These are phyloP conservation scores for Chironomus riparius DNA, from an alignment of 2,888 invertebrate genomes.

Conservation along the genomic window DNA sequence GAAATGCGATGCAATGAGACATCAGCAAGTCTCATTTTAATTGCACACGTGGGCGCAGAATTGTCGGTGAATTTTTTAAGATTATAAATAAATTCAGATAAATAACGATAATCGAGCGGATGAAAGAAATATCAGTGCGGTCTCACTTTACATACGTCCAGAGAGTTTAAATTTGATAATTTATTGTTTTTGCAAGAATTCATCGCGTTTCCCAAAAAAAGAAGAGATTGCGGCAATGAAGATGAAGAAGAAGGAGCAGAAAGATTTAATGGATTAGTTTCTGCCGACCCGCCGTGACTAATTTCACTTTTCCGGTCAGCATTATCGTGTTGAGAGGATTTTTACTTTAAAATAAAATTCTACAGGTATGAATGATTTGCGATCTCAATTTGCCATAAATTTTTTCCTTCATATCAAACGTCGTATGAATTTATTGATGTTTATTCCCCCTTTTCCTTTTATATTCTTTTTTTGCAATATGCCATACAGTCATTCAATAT, in stretches of 20 bases:
- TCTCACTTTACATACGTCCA: constrained; percentile 17
- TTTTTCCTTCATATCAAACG: too few species aligned
- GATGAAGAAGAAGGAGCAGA: background rate
- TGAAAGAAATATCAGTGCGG: constrained; percentile 17
- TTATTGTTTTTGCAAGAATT: constrained; percentile 7
- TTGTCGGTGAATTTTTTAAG: background rate
- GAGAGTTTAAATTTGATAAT: background rate
- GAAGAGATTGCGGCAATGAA: too few species aligned
- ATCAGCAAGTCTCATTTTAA: background rate
- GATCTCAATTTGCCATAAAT: background rate
- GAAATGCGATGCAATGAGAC: background rate
- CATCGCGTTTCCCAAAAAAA: background rate
- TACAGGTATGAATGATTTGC: background rate
- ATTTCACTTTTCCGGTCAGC: background rate
- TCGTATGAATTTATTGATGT: too few species aligned
- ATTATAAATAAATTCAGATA: background rate
- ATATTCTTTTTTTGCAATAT: too few species aligned
- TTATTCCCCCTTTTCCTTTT: too few species aligned
- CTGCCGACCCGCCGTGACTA: background rate
- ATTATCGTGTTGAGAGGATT: background rate
- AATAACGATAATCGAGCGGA: constrained; percentile 26
- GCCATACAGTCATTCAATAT: too few species aligned
- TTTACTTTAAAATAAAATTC: too few species aligned
- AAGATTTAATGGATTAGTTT: background rate
- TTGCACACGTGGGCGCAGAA: background rate